Evolutionary conservation across 1,140 invertebrate genomes (phyloP), one percentile per base, ranked within the genome.

Genomic region (Caenorhabditis latens): DNA sequence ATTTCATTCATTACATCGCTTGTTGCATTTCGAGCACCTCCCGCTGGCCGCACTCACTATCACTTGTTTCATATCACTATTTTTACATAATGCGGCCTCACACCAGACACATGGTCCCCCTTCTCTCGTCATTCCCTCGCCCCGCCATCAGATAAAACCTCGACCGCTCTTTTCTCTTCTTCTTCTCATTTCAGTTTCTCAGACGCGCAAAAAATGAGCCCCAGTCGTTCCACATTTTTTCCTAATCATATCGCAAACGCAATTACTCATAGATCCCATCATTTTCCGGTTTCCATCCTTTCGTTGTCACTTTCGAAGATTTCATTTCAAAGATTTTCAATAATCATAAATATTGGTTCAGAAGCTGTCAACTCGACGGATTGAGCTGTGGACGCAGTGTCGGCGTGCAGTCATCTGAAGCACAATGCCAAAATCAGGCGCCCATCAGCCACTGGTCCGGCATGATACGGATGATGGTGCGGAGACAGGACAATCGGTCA

Each of bases 1-100:
- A 50, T 79, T 79, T 79, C 71, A 79, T 79, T 79, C 71, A 79
- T 79, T 79, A 79, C 71, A 79, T 79, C 71, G 71, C 71, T 79
- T 79, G 71, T 79, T 79, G 71, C 71, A 79, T 79, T 79, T 79
- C 71, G 71, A 79, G 71, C 43, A 79, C 71, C 71, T 79, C 65
- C 65, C 19, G 65, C 43, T 71, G 46, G 71, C 71, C 71, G 71
- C 71, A 71, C 14, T n/a, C 65, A 43, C 71, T 79, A 79, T 79
- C 71, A 79, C 71, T 79, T 79, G 71, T 79, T 79, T 79, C 71
- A 79, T 79, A 79, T 79, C 71, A 79, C 71, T 50, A 79, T 50
- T 79, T 79, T 79, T 79, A 79, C 71, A 79, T 79, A 79, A 79
- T 79, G 71, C 19, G 71, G 21, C 16, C 71, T 79, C 46, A 50